Evolutionary conservation across 2,888 invertebrate species (phyloP), one percentile per base, ranked within the genome.

Genomic region (Epirrita christyi): DNA sequence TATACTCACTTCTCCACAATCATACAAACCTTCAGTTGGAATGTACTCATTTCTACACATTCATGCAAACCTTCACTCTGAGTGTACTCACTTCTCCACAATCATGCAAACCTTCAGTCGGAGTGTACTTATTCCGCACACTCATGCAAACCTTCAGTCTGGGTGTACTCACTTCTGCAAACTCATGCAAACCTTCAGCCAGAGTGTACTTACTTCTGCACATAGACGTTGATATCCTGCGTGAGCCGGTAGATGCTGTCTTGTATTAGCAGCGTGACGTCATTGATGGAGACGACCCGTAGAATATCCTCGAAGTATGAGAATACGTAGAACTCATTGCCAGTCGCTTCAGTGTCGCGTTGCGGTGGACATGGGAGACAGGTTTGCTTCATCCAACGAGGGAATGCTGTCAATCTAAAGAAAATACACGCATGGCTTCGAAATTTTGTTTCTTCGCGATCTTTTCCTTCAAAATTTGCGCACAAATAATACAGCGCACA

Each of bases 301-400:
- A 96, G 86, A 1, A 97, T 92, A 65, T 98, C 97, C 59, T 96
- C 95, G 72, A 95, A 97, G 85, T 95, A 98, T 0, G 95, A 96
- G 80, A 96, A 96, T 0, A 93, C 89, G 67, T 94, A 94, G 55
- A 93, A 92, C 62, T 92, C 92, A 55, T 87, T 89, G 60, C 90
- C 90, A 0, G 88, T 95, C 36, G 93, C 93, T 1, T 93, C 93
- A 0, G 91, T 87, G 7, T 94, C 84, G 1, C 80, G 81, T 63
- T 95, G 93, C 0, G 95, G 94, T 0, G 94, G 92, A 59, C 96
- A 96, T 37, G 94, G 93, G 0, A 96, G 76, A 72, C 98, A 98
- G 0, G 96, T 96, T 9, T 95, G 95, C 69, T 94, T 93, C 96
- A 97, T 96, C 98, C 98, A 98, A 7, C 98, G 94, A 0, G 96